phyloP scores from a whole-genome alignment of 2,888 invertebrate species.

The Sinhomidia bicolor region DNA sequence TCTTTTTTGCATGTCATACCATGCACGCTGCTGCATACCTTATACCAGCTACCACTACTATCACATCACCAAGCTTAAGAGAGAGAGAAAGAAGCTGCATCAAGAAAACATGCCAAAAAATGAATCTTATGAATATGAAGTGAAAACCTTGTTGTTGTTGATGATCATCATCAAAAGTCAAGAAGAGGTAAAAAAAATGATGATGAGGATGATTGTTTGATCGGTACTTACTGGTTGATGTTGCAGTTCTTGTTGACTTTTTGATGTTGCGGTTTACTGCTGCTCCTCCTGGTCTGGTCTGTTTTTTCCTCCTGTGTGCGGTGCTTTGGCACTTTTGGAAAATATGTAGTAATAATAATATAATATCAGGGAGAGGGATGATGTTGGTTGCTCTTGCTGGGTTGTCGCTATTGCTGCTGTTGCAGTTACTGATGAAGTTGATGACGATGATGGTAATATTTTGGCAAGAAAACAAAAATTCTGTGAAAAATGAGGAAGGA shows the following conservation, averaged over 20 bases:
- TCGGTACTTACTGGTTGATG: slow-evolving; percentile 57
- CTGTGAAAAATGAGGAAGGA: slow-evolving; percentile 70
- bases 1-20: slow-evolving; percentile 37
- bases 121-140: background rate
- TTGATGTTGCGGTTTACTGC: slow-evolving; percentile 46
- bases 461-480: slow-evolving; percentile 68
- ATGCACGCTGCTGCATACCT: background rate
- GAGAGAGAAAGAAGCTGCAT: slow-evolving; percentile 26
- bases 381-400: too few relatives aligned
- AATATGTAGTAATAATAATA: slow-evolving; percentile 3
- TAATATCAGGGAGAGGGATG: background rate
- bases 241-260: slow-evolving; percentile 40
- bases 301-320: slow-evolving; percentile 30
- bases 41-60: background rate
- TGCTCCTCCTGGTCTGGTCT: slow-evolving; percentile 40
- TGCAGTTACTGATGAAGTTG: background rate
- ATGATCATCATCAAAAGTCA: slow-evolving; percentile 38
- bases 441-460: slow-evolving; percentile 53
- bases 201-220: slow-evolving; percentile 40
- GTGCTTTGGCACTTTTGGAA: slow-evolving; percentile 49
- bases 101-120: slow-evolving; percentile 42
- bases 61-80: background rate
- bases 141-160: background rate
- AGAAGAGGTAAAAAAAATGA: background rate
- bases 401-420: background rate